Base-by-base conservation (phyloP, 1,140 invertebrate genomes). In the Caenorhabditis latens region DNA sequence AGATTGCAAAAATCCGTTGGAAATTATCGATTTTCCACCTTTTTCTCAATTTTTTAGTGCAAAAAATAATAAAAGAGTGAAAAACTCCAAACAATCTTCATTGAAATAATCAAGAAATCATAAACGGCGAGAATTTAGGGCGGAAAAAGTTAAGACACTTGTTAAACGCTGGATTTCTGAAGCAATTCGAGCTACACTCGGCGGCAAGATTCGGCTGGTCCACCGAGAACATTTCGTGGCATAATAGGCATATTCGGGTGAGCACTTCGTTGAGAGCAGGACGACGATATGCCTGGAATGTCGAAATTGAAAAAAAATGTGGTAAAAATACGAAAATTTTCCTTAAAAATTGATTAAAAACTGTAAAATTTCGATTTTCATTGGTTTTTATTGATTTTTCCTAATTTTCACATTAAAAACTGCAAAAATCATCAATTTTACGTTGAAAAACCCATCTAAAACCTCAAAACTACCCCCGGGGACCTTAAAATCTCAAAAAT, bases 141-240 rank as follows among this genome's bases (percentile, higher is more conserved):
- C 71, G 16, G 53, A 79, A 79, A 11, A 79, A 79, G 46, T 79
- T 79, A 9, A 79, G 46, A 50, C 71, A 79, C 40, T 79, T 79
- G 46, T 79, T 79, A n/a, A 79, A 79, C 43, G 71, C 71, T 9
- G 43, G 43, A 53, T 79, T 79, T 50, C 71, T 6, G 46, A 79
- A 79, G 46, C 71, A 79, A 50, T 79, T 79, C 71, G 71, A 79
- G n/a, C 71, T 79, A 46, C 71, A 79, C 46, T 79, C 71, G 46
- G 71, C 71, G 71, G 71, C 71, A 7, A 79, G n/a, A 43, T 79
- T 79, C n/a, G 71, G 71, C 40, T 50, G 71, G 40, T 79, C 71
- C 7, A 79, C 43, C 16, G 71, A 79, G n/a, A 79, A 79, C 71
- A 79, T 79, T 43, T 79, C 71, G 14, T 79, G 71, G n/a, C 71